phyloP scores from a whole-genome alignment of 1,140 invertebrate species.

The Listronotus bonariensis region DNA sequence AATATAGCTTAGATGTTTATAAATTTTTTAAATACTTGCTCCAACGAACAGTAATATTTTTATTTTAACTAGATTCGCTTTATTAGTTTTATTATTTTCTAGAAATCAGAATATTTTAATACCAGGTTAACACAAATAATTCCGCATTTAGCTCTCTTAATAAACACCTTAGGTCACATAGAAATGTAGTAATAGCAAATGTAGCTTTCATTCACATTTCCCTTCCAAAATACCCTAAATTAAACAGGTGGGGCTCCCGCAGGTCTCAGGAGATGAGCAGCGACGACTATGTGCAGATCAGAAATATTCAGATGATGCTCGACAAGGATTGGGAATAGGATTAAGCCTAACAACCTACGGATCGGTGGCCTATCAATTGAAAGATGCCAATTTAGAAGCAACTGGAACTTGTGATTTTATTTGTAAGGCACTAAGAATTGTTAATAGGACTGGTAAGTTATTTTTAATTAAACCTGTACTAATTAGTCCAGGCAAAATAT shows the following conservation, averaged over 20 bases:
- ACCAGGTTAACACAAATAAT: too few relatives aligned
- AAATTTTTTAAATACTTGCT: too few relatives aligned
- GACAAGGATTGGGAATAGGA: constrained; percentile 58
- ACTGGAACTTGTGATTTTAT: constrained; percentile 77
- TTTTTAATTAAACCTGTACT: too few relatives aligned
- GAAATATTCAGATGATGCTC: constrained; percentile 49
- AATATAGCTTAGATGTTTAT: too few relatives aligned
- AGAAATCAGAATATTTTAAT: too few relatives aligned
- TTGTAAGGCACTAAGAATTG: constrained; percentile 71
- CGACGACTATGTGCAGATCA: constrained; percentile 69
- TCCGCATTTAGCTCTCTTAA: too few relatives aligned
- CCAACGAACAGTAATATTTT: too few relatives aligned
- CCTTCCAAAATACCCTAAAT: constrained; percentile 33
- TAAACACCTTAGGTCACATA: neutral
- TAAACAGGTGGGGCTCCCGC: constrained; percentile 51
- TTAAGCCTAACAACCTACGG: constrained; percentile 72
- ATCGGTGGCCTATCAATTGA: constrained; percentile 78
- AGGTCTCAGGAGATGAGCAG: constrained; percentile 77
- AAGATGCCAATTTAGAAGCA: constrained; percentile 81
- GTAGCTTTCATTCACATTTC: constrained; percentile 10
- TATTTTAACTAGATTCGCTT: too few relatives aligned
- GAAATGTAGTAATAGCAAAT: neutral
- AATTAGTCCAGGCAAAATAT: too few relatives aligned
- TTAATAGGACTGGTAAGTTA: constrained; percentile 72
- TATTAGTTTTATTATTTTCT: too few relatives aligned